Base-by-base conservation (phyloP, 2,888 invertebrate species). In the Pilophorus perplexus region DNA sequence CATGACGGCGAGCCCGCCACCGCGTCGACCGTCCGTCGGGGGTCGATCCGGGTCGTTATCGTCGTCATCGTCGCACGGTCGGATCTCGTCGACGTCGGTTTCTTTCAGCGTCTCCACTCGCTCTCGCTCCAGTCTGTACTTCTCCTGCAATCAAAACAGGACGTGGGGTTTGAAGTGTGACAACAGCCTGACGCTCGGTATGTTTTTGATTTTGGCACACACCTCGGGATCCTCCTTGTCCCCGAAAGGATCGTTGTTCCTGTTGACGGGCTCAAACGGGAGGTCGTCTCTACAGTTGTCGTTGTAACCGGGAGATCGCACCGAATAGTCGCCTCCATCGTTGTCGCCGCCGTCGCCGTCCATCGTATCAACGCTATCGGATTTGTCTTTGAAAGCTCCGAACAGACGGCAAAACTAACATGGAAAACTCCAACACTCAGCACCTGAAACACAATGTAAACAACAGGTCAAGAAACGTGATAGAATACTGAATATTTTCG, bases 271-370 rank as follows among this genome's bases (percentile, higher is more conserved):
- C 8, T 62, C 62, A 20, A 62, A 62, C 2, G 62, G 62, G 23
- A 27, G 25, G 46, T 62, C 48, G 27, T 62, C 62, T 3, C 62
- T 28, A 23, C 28, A 27, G 44, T 62, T 62, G 33, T 62, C 62
- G 33, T 62, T 62, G 37, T 62, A 62, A 4, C 28, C 62, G 3
- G 62, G 62, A 22, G 23, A 28, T 20, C 33, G 18, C 12, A 28
- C 46, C 1, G 62, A 12, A 2, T 6, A n/a, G 18, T 18, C 27
- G 27, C 46, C 28, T 16, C 37, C 60, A 18, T 46, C 44, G 46
- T 28, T 22, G 3, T 44, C 59, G 12, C 59, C 59, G 14, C 25
- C 40, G 59, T 59, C 59, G 12, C 59, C 59, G 46, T 62, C 62
- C 62, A 62, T 62, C n/a, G n/a, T n/a, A n/a, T n/a, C n/a, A n/a